Percentiles rank a stretch among this genome's conserved stretches.
Evolutionary conservation across 2,888 invertebrate genomes (phyloP).

Genomic region (Lochmaea crataegi): DNA sequence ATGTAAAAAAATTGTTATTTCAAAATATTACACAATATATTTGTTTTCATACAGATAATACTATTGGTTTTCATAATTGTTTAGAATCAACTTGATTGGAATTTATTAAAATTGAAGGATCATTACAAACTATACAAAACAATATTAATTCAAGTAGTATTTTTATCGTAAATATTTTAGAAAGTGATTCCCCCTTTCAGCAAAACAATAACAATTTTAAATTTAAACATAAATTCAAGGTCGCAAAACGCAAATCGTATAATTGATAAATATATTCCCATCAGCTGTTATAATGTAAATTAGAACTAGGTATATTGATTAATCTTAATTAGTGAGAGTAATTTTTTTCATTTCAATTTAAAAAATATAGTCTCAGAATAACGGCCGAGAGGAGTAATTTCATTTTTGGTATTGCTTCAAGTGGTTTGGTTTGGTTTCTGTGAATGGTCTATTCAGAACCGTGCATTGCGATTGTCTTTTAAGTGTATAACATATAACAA

Average conservation of each 20-base stretch:
- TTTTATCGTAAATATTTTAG: background rate
- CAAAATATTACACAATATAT: no score
- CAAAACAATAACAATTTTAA: background rate
- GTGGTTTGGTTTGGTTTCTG: no score
- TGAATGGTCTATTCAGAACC: no score
- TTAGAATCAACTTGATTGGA: background rate
- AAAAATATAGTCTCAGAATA: no score
- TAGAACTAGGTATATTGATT: no score
- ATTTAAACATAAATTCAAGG: background rate
- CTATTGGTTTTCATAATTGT: background rate
- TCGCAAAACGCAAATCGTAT: background rate
- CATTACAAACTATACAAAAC: no score
- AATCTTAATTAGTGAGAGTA: background rate
- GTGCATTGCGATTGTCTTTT: no score
- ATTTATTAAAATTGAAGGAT: background rate
- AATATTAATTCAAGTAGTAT: background rate
- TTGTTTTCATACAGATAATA: no score
- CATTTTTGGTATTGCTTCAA: no score
- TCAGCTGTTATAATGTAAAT: background rate
- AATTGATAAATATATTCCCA: background rate
- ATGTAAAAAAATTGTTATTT: no score
- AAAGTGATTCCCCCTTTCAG: conserved; percentile 3
- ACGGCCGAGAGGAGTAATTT: no score
- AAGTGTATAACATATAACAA: no score
- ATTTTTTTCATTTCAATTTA: conserved; percentile 5